phyloP scores from a whole-genome alignment of 2,113 vertebrate species.

The Carollia perspicillata region DNA sequence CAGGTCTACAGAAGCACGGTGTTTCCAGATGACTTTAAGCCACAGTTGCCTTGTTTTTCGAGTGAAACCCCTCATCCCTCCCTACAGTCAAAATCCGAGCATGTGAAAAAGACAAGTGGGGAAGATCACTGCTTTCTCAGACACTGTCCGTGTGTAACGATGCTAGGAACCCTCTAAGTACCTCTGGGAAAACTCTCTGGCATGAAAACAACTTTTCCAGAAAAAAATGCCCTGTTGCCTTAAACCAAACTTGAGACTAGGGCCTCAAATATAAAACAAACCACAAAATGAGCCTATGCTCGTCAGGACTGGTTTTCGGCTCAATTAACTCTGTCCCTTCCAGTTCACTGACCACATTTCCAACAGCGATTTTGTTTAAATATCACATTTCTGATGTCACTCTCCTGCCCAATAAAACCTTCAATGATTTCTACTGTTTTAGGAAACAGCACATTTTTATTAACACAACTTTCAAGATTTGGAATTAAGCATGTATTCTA shows the following conservation, averaged over 20 bases:
- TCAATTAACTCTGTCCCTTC: conserved; percentile 41
- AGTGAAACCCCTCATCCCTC: neutral
- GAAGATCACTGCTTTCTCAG: neutral
- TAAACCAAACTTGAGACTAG: neutral
- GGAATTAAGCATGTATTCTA: neutral
- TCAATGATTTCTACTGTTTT: neutral
- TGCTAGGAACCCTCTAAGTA: neutral
- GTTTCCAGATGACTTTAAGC: neutral
- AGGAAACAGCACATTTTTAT: neutral
- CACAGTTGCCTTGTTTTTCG: neutral
- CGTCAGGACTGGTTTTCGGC: neutral
- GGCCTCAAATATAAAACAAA: neutral
- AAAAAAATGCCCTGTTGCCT: neutral
- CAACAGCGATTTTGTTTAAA: neutral
- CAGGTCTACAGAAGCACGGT: neutral
- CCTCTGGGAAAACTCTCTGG: neutral
- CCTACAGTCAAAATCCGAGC: neutral
- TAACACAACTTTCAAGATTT: neutral
- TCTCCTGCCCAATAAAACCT: neutral
- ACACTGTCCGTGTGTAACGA: neutral
- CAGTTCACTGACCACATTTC: neutral
- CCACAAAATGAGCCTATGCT: conserved; percentile 6
- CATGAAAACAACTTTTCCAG: conserved; percentile 32
- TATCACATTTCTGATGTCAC: conserved; percentile 26
- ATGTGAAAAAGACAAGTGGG: neutral